These are phyloP conservation scores for Mormyrops attenuatus DNA, from an alignment of 2,797 vertebrate species.

Conservation along the genomic window DNA sequence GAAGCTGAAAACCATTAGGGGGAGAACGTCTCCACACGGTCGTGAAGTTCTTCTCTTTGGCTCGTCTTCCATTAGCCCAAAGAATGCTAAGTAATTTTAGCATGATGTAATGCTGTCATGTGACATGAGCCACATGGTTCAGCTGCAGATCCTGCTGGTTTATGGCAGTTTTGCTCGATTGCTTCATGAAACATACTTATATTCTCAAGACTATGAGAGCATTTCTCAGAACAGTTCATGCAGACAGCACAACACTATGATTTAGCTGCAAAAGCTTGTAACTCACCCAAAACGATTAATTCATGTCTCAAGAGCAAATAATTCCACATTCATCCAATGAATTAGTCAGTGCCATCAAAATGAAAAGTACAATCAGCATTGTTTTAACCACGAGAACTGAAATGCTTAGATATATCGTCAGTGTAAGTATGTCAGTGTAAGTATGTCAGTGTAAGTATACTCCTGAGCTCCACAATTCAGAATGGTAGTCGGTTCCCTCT, in stretches of 20 bases:
- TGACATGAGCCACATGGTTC: neutral
- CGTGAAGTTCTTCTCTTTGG: neutral
- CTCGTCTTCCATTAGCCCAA: neutral
- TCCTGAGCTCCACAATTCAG: neutral
- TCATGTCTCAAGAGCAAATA: neutral
- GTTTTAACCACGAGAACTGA: neutral
- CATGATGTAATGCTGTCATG: neutral
- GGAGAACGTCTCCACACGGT: neutral
- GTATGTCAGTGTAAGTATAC: neutral
- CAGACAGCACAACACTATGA: neutral
- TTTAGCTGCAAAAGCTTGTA: neutral
- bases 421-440: too few species aligned
- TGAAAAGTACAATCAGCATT: neutral
- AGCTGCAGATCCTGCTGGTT: neutral
- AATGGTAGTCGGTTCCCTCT: too few species aligned
- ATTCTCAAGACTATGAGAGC: neutral
- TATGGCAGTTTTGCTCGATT: neutral
- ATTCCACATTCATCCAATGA: neutral
- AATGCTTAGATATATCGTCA: neutral
- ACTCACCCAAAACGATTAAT: too few species aligned
- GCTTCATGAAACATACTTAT: neutral
- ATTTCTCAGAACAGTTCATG: neutral
- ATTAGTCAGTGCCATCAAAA: neutral
- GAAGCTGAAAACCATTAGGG: neutral
- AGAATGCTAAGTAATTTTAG: neutral